A percentile compares a stretch with the other conserved stretches of the same genome.
Conservation (phyloP, 2,888 invertebrate genomes). For the Spatulosminthurus flaviceps region DNA sequence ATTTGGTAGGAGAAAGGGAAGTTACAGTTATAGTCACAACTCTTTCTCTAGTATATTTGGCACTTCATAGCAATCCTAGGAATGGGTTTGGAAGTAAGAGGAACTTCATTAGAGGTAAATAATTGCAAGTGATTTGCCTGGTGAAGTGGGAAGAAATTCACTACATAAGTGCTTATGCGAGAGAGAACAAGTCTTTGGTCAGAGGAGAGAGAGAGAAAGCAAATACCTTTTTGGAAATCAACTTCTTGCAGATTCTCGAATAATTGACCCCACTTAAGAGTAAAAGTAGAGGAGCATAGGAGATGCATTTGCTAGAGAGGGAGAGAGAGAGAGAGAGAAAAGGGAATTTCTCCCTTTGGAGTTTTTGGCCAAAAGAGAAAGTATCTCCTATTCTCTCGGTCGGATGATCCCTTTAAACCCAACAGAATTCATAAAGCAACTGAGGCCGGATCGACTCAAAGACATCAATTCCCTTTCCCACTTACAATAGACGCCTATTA, state of each 20-base stretch:
- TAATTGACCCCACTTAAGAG: slow-evolving; percentile 48
- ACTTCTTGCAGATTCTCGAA: slow-evolving; percentile 43
- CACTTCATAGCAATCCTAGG: not conserved
- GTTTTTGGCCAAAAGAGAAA: not conserved
- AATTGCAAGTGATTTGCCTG: too few species aligned
- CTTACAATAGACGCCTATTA: slow-evolving; percentile 57
- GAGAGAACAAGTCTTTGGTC: too few species aligned
- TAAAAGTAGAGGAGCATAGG: slow-evolving; percentile 5
- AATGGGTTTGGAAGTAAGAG: too few species aligned
- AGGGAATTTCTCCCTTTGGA: not conserved
- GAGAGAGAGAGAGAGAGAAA: too few species aligned
- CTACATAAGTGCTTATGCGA: too few species aligned
- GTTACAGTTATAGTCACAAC: not conserved
- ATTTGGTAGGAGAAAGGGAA: too few species aligned
- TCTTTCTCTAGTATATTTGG: not conserved
- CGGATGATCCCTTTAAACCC: slow-evolving; percentile 27
- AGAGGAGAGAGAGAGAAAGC: too few species aligned
- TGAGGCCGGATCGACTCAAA: slow-evolving; percentile 40
- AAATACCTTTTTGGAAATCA: slow-evolving; percentile 22
- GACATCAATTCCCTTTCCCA: slow-evolving; percentile 51
- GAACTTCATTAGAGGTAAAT: too few species aligned
- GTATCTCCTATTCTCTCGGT: not conserved
- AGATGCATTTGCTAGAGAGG: too few species aligned
- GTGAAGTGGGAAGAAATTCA: too few species aligned
- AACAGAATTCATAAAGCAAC: slow-evolving; percentile 42